These are phyloP conservation scores for Malacosoma neustria DNA, from an alignment of 2,888 invertebrate genomes.

Conservation along the genomic window DNA sequence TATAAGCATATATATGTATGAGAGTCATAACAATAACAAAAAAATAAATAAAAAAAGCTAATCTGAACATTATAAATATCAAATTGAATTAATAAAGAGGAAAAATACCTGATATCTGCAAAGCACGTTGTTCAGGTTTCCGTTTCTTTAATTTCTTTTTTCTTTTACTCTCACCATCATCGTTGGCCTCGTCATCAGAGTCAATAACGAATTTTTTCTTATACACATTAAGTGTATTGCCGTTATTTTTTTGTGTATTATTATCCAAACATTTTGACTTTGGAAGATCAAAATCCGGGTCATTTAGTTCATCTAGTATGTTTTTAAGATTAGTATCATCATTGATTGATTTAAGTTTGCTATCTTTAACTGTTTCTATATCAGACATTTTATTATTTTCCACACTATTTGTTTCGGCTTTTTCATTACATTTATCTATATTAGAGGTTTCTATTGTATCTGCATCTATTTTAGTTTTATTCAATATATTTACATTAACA, in stretches of 20 bases:
- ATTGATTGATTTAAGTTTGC: no score
- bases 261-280: conserved; percentile 42
- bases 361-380: no score
- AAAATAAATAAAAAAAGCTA: no score
- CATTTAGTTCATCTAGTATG: conserved; percentile 51
- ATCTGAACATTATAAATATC: no score
- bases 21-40: not conserved
- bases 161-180: conserved; percentile 19
- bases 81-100: not conserved
- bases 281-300: conserved; percentile 37
- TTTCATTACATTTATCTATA: no score
- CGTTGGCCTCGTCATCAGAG: conserved; percentile 48
- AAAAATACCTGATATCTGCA: conserved; percentile 57
- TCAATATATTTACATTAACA: conserved; percentile 3
- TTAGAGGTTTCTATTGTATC: no score
- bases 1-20: conserved; percentile 1
- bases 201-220: conserved; percentile 58
- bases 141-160: conserved; percentile 53
- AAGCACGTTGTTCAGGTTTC: conserved; percentile 40
- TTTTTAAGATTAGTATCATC: no score
- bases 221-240: conserved; percentile 19
- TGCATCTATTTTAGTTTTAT: no score
- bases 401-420: no score
- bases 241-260: conserved; percentile 15
- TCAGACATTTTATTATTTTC: no score